Conservation (phyloP, 2,888 invertebrate genomes). For the Drosophila conformis region DNA sequence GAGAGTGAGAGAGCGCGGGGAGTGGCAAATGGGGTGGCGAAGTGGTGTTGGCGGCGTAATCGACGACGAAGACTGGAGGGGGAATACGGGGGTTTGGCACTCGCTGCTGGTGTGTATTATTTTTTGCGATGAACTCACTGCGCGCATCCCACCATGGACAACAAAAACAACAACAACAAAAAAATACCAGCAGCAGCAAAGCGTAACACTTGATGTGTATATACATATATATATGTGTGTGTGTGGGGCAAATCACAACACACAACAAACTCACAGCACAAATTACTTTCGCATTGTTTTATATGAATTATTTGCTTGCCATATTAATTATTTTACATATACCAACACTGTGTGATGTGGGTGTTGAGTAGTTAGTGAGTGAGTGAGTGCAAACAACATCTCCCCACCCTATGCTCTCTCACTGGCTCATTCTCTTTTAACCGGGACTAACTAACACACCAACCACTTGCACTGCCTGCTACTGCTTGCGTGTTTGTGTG, state of each 20-base stretch:
- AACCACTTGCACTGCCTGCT: constrained; percentile 71
- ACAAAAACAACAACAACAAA: constrained; percentile 47
- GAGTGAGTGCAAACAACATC: constrained; percentile 18
- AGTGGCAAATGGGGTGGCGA: constrained; percentile 54
- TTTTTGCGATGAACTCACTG: constrained; percentile 83
- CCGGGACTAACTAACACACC: constrained; percentile 45
- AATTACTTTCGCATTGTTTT: constrained; percentile 59
- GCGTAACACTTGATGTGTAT: constrained; percentile 41
- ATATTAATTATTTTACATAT: constrained; percentile 37
- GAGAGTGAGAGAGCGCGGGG: constrained; percentile 40
- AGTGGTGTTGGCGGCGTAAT: constrained; percentile 47
- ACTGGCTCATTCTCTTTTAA: constrained; percentile 1
- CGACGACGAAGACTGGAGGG: not conserved
- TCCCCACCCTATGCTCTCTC: constrained; percentile 1
- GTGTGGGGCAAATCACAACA: constrained; percentile 34
- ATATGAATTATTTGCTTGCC: constrained; percentile 19
- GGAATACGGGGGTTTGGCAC: constrained; percentile 14
- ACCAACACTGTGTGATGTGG: constrained; percentile 54
- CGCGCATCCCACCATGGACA: constrained; percentile 68
- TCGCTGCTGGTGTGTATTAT: constrained; percentile 69
- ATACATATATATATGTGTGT: constrained; percentile 16
- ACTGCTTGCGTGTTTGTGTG: constrained; percentile 14
- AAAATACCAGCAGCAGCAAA: constrained; percentile 35
- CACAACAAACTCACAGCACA: constrained; percentile 36
- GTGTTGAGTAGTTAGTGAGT: constrained; percentile 9